Conservation (phyloP, 2,888 invertebrate species). For the Himalopsyche japonica region DNA sequence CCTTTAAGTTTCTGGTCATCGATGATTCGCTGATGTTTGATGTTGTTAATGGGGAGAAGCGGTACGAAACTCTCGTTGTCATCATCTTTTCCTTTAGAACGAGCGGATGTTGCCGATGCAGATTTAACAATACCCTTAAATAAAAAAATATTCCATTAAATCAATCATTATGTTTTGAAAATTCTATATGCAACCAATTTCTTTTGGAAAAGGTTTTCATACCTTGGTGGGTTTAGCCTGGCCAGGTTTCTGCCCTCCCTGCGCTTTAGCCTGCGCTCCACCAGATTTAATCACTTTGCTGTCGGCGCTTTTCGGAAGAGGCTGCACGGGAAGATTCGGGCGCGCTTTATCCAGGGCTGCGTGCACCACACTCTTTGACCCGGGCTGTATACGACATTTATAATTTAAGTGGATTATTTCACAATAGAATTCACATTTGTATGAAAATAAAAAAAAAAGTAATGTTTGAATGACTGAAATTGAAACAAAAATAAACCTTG, state of each 20-base stretch:
- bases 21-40: constrained; percentile 89
- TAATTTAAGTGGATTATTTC: not conserved
- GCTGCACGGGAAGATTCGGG: constrained; percentile 81
- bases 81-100: constrained; percentile 72
- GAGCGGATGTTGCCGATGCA: constrained; percentile 49
- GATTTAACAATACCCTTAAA: constrained; percentile 51
- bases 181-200: too few species aligned
- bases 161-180: not conserved
- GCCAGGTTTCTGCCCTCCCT: constrained; percentile 52
- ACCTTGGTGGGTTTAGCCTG: constrained; percentile 36
- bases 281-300: constrained; percentile 63
- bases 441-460: not conserved
- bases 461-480: too few species aligned
- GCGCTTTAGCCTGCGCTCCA: constrained; percentile 57
- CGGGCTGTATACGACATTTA: constrained; percentile 56
- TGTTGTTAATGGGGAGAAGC: constrained; percentile 76
- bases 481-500: constrained; percentile 60
- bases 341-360: constrained; percentile 83
- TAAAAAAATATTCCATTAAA: not conserved
- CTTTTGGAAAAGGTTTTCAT: not conserved
- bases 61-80: constrained; percentile 85
- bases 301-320: constrained; percentile 68
- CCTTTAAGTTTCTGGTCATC: constrained; percentile 92
- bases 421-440: too few species aligned
- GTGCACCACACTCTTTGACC: constrained; percentile 75